These are phyloP conservation scores for Sebastes trivittatus DNA, from an alignment of 2,797 vertebrate genomes.

Conservation along the genomic window DNA sequence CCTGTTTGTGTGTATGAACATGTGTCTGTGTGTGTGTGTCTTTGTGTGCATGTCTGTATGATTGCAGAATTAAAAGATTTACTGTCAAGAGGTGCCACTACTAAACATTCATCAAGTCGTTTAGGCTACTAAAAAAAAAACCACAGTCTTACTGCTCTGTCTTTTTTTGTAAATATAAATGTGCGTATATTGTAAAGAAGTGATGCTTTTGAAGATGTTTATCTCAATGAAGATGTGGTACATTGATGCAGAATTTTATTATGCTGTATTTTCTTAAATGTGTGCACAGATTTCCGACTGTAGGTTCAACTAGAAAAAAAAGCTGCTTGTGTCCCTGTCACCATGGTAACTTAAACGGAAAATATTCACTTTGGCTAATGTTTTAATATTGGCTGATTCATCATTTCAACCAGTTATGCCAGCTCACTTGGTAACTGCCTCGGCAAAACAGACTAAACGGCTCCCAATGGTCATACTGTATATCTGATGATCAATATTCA, in stretches of 20 bases:
- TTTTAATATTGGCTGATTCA: conserved; percentile 24
- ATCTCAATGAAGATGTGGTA: conserved; percentile 73
- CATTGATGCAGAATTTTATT: conserved; percentile 55
- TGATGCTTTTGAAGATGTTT: conserved; percentile 60
- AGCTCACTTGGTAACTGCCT: conserved; percentile 26
- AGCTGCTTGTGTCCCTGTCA: conserved; percentile 54
- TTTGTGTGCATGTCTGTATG: conserved; percentile 47
- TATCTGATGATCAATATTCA: background rate
- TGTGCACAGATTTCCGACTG: conserved; percentile 51
- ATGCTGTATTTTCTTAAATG: conserved; percentile 61
- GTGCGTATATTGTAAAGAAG: conserved; percentile 64
- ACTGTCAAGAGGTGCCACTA: conserved; percentile 75
- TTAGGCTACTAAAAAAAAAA: conserved; percentile 44
- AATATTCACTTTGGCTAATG: conserved; percentile 22
- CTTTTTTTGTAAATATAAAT: conserved; percentile 69
- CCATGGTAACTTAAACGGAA: conserved; percentile 45
- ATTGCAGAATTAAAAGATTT: conserved; percentile 42
- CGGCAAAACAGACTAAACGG: conserved; percentile 1
- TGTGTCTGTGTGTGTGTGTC: conserved; percentile 27
- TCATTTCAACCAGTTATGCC: conserved; percentile 6
- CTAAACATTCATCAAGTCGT: conserved; percentile 52
- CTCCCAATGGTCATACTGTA: background rate
- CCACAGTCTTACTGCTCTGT: conserved; percentile 56
- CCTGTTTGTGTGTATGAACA: conserved; percentile 55
- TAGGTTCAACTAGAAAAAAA: conserved; percentile 32